Evolutionary conservation across 2,888 invertebrate species (phyloP).

Genomic region (Dolichopus griseipennis): DNA sequence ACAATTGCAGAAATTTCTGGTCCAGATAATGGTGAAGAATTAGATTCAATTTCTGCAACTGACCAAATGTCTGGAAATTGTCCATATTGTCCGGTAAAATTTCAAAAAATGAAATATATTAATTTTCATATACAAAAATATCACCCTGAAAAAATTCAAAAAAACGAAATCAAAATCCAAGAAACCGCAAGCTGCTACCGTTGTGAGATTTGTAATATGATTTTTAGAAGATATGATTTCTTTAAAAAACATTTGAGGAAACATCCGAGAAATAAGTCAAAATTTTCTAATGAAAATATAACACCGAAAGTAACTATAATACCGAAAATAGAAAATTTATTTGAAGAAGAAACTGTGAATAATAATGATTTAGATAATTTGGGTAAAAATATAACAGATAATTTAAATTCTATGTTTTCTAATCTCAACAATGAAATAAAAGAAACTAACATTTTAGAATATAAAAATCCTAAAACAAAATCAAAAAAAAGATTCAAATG

Average conservation of each 20-base stretch:
- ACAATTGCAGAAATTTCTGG: background rate
- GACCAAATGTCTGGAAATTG: background rate
- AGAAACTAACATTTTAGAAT: too few species aligned
- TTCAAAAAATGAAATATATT: slow-evolving; percentile 1
- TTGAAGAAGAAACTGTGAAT: too few species aligned
- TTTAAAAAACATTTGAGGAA: background rate
- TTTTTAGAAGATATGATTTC: background rate
- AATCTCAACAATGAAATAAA: too few species aligned
- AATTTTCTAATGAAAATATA: background rate
- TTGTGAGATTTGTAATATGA: background rate
- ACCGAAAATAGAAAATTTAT: too few species aligned
- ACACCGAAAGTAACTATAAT: too few species aligned
- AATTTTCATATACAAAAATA: background rate
- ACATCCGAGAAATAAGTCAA: background rate
- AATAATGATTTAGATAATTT: too few species aligned
- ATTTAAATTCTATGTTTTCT: too few species aligned
- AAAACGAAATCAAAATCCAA: background rate
- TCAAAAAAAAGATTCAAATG: background rate
- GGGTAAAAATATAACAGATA: too few species aligned
- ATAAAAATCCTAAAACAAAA: background rate
- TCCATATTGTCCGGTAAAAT: background rate
- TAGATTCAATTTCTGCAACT: background rate
- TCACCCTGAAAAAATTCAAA: background rate
- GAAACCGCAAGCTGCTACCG: background rate
- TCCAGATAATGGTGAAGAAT: background rate